Percentiles rank a stretch among this genome's conserved stretches.
Evolutionary conservation across 2,888 invertebrate genomes (phyloP).

Genomic region (Philaethria dido): DNA sequence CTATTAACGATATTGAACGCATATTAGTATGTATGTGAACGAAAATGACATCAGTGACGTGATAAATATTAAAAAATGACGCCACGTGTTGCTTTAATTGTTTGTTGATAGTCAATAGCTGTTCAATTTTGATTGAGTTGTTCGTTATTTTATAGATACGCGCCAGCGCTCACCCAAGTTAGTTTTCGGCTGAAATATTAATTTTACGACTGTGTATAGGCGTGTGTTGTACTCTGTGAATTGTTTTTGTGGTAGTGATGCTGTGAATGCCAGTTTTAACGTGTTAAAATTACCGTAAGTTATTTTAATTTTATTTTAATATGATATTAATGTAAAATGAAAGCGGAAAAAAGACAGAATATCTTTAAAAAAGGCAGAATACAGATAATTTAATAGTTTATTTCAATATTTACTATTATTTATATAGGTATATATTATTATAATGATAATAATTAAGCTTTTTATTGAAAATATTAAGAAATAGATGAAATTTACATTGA

Average conservation of each 20-base stretch:
- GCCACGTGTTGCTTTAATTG: constrained; percentile 73
- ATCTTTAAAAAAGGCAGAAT: not conserved
- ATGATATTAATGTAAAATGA: not conserved
- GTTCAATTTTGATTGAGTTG: constrained; percentile 65
- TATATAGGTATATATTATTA: no score
- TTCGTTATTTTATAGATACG: constrained; percentile 45
- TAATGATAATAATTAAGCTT: no score
- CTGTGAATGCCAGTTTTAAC: constrained; percentile 63
- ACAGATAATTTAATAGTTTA: no score
- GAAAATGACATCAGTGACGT: constrained; percentile 80
- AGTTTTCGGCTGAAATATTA: constrained; percentile 23
- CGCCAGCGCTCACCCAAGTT: constrained; percentile 31
- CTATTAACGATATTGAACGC: constrained; percentile 38
- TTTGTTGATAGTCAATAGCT: constrained; percentile 70
- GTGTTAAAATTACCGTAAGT: constrained; percentile 67
- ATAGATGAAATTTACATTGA: no score
- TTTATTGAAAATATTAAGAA: no score
- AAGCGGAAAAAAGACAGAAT: not conserved
- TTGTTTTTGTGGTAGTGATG: constrained; percentile 73
- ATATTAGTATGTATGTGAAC: constrained; percentile 41
- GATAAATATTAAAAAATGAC: constrained; percentile 58
- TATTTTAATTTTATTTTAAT: not conserved
- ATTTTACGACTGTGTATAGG: constrained; percentile 44
- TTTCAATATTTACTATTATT: no score
- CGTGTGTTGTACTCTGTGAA: constrained; percentile 61